A percentile compares a stretch with the other conserved stretches of the same genome.
Conservation (phyloP, 2,888 invertebrate species). For the Parnassius glacialis region DNA sequence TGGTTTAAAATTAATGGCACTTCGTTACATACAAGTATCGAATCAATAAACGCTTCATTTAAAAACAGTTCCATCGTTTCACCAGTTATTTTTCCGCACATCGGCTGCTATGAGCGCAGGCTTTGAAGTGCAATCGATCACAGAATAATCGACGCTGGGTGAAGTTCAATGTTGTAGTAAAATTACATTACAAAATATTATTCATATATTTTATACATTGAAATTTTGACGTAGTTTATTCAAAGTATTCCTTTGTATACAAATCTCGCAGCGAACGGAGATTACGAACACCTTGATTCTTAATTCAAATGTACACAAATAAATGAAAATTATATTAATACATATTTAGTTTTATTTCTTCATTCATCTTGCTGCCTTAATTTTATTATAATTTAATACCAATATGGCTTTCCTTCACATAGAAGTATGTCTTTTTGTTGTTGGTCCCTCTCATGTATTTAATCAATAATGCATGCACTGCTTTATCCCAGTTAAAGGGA, state of each 20-base stretch:
- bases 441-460: too few species aligned
- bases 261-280: too few species aligned
- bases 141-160: constrained; percentile 32
- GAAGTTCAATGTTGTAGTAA: constrained; percentile 28
- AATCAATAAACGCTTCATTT: constrained; percentile 33
- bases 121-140: constrained; percentile 44
- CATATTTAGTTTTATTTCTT: too few species aligned
- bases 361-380: too few species aligned
- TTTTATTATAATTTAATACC: too few species aligned
- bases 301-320: too few species aligned
- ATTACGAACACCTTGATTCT: too few species aligned
- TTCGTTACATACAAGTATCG: constrained; percentile 23
- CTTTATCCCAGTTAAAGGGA: too few species aligned
- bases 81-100: constrained; percentile 31
- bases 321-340: too few species aligned
- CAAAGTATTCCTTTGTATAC: not conserved
- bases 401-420: too few species aligned
- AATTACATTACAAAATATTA: constrained; percentile 28
- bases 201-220: constrained; percentile 25
- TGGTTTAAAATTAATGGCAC: constrained; percentile 23
- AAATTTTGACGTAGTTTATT: not conserved
- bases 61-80: constrained; percentile 25
- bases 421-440: too few species aligned
- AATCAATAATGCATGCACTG: too few species aligned
- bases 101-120: constrained; percentile 35